These are phyloP conservation scores for Sesamia inferens DNA, from an alignment of 2,888 invertebrate genomes.

Conservation along the genomic window DNA sequence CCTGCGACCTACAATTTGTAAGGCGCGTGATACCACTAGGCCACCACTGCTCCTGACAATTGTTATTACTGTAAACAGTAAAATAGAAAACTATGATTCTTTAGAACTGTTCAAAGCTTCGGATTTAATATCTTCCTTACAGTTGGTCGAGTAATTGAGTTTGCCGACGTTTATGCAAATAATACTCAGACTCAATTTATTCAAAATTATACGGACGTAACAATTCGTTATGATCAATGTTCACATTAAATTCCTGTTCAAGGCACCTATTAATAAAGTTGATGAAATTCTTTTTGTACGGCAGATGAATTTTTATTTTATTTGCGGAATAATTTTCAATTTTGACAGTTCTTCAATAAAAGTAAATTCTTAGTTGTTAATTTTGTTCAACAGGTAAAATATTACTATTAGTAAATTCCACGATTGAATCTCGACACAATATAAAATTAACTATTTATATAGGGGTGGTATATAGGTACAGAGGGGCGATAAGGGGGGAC, in stretches of 20 bases:
- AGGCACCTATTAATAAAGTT: background rate
- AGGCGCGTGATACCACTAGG: too few species aligned
- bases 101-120: background rate
- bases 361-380: too few species aligned
- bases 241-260: background rate
- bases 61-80: background rate
- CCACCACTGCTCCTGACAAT: too few species aligned
- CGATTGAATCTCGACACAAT: background rate
- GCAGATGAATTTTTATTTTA: too few species aligned
- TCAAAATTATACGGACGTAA: background rate
- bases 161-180: constrained; percentile 14
- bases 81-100: background rate
- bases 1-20: too few species aligned
- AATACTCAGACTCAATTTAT: constrained; percentile 10
- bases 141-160: background rate
- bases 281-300: background rate
- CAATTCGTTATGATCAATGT: background rate
- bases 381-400: too few species aligned
- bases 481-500: too few species aligned
- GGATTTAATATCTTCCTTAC: background rate
- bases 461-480: background rate
- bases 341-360: too few species aligned
- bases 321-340: too few species aligned
- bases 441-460: background rate
- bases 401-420: background rate